Evolutionary conservation across 2,113 vertebrate genomes (phyloP), one percentile per base, ranked within the genome.

Genomic region (Glaucomys volans): DNA sequence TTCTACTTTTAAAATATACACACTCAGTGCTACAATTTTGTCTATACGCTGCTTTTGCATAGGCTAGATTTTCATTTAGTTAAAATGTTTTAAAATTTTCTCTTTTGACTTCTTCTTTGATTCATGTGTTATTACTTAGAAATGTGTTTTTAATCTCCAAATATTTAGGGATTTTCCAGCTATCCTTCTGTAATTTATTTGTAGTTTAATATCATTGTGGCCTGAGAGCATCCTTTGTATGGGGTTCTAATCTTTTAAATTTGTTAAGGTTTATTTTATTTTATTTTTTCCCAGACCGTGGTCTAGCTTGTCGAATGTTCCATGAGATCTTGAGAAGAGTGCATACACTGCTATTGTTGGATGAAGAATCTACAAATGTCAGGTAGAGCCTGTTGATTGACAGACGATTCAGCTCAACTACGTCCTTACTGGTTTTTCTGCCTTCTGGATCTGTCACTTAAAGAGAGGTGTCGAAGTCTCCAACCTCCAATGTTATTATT

Each of bases 141-240:
- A 67, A n/a, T 47, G 20, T 9, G 47, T 66, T 67, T 85, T 50
- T n/a, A 47, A 67, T 67, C 62, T 67, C 62, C 42, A 85, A 85
- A 85, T 66, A 85, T 85, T 67, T 93, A 40, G 72, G 91, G 82
- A 54, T 77, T 93, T 86, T 86, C 72, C 72, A 86, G 59, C 30
- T 85, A 50, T 85, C 59, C 57, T 26, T n/a, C 83, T n/a, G 18
- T 77, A 67, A 54, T 57, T 86, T 59, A 86, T 67, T 67, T 86
- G n/a, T 66, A 28, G n/a, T 42, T 66, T 66, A 66, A 26, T 54
- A 52, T 28, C 13, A 12, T 35, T 76, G 57, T 66, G 37, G 35
- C 64, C n/a, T n/a, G 50, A 44, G 28, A 24, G 7, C 40, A n/a
- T 57, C 40, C 30, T 42, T 69, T 67, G 64, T 69, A 14, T 71